Percentiles rank a stretch among this genome's conserved stretches.
Conservation (phyloP, 2,797 vertebrate genomes). For the Tadarida brasiliensis region DNA sequence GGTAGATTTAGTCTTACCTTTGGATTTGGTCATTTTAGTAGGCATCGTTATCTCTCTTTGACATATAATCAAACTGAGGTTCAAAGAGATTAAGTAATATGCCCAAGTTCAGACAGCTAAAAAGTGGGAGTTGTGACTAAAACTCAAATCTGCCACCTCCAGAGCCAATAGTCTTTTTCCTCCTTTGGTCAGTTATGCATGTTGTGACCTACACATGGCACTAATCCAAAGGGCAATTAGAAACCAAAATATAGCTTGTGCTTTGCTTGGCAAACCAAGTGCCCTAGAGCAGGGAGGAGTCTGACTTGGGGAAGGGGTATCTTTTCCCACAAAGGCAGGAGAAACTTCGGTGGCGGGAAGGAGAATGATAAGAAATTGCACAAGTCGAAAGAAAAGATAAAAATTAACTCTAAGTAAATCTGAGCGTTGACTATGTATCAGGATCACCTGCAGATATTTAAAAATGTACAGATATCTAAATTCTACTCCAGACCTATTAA, state of each 20-base stretch:
- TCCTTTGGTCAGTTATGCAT: background rate
- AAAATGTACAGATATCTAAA: background rate
- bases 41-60: background rate
- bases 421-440: background rate
- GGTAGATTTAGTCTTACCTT: background rate
- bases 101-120: background rate
- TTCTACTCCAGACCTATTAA: background rate
- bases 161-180: background rate
- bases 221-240: background rate
- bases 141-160: background rate
- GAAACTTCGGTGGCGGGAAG: background rate
- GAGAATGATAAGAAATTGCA: background rate
- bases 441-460: background rate
- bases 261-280: background rate
- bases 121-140: background rate
- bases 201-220: background rate
- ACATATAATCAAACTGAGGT: background rate
- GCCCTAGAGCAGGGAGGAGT: background rate
- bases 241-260: background rate
- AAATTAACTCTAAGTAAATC: background rate
- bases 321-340: background rate
- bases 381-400: background rate
- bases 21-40: background rate
- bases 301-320: background rate
- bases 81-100: constrained; percentile 2